Percentiles rank a stretch among this genome's conserved stretches.
These are phyloP conservation scores for Campoplex nolae DNA, from an alignment of 2,888 invertebrate genomes.

Conservation along the genomic window DNA sequence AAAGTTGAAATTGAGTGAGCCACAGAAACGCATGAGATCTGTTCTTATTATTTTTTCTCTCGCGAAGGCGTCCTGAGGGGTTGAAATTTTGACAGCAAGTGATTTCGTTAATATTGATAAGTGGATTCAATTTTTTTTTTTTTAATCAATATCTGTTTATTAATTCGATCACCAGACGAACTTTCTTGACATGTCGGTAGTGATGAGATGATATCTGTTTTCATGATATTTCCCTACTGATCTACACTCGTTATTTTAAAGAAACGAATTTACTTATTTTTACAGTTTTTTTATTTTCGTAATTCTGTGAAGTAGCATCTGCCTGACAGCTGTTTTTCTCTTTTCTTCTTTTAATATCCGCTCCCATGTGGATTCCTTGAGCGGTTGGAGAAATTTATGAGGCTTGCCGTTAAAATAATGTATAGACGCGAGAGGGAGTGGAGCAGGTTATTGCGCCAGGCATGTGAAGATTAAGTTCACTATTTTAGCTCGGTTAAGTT, in stretches of 20 bases:
- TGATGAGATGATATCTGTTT: neutral
- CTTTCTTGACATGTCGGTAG: too few species aligned
- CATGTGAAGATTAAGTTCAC: slow-evolving; percentile 54
- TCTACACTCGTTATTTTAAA: neutral
- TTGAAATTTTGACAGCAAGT: too few species aligned
- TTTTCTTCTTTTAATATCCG: slow-evolving; percentile 46
- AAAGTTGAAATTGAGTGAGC: too few species aligned
- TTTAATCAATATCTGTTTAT: too few species aligned
- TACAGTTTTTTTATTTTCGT: neutral
- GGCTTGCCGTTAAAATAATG: slow-evolving; percentile 60
- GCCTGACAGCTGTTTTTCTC: slow-evolving; percentile 2
- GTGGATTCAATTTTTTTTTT: too few species aligned
- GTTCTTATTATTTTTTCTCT: too few species aligned
- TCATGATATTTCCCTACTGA: neutral
- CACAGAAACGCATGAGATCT: too few species aligned
- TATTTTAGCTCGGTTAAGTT: slow-evolving; percentile 52
- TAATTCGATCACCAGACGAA: too few species aligned
- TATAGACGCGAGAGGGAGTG: slow-evolving; percentile 45
- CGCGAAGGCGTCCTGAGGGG: too few species aligned
- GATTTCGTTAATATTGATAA: too few species aligned
- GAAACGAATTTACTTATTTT: slow-evolving; percentile 19
- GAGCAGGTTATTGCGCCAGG: slow-evolving; percentile 53
- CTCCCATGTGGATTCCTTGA: slow-evolving; percentile 53
- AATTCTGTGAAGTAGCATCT: slow-evolving; percentile 30
- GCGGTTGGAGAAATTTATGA: slow-evolving; percentile 50